phyloP scores from a whole-genome alignment of 2,888 invertebrate genomes.

The Campoletis raptor region DNA sequence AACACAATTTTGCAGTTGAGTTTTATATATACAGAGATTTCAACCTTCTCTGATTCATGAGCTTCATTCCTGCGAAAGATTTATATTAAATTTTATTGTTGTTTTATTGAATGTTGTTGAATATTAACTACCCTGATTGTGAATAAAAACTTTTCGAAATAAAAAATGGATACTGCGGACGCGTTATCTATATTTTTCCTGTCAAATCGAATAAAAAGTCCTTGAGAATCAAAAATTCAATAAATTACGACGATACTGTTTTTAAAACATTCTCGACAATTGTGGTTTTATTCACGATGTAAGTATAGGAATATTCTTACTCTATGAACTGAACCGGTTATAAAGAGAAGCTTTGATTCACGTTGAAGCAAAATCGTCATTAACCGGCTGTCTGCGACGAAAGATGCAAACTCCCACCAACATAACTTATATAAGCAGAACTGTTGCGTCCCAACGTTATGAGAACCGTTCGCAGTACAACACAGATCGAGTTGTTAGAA shows the following conservation, averaged over 20 bases:
- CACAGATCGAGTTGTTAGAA: not conserved
- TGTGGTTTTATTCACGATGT: not conserved
- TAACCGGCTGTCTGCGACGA: conserved; percentile 21
- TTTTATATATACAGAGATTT: no score
- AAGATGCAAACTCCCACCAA: conserved; percentile 60
- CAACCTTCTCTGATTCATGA: no score
- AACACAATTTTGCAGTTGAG: no score
- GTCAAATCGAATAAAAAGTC: no score
- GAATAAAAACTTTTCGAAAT: no score
- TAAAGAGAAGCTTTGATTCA: conserved; percentile 34
- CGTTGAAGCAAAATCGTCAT: conserved; percentile 32
- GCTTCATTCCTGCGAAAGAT: no score
- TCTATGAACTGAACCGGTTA: not conserved
- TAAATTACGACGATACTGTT: not conserved
- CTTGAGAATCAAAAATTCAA: not conserved
- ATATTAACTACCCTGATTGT: no score
- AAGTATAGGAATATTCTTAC: not conserved
- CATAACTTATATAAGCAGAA: conserved; percentile 65
- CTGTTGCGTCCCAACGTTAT: conserved; percentile 21
- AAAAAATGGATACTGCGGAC: no score
- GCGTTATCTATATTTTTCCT: no score
- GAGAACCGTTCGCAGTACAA: conserved; percentile 28
- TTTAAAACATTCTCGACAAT: not conserved
- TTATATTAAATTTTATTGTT: no score
- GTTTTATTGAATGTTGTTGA: no score